Base-by-base conservation (phyloP, 1,140 invertebrate genomes). In the Venustaconcha ellipsiformis region DNA sequence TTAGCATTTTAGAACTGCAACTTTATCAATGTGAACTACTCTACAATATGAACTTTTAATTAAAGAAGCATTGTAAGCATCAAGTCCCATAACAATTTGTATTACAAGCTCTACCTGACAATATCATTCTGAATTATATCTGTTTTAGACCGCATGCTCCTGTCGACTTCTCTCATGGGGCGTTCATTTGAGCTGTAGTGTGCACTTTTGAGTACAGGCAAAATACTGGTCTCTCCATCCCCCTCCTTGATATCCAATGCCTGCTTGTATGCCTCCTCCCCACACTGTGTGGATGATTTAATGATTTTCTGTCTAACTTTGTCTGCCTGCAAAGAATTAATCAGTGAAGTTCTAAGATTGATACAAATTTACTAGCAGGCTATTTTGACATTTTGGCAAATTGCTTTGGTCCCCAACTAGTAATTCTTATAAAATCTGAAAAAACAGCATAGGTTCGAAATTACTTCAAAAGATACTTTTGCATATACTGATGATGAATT, bases 61-160 rank as follows among this genome's bases (percentile, higher is more conserved):
- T 48, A 48, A 56, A 23, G 67, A 30, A 26, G 11, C 59, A 62
- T 70, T 4, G 1, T 37, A 66, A 48, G 26, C 55, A 74, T 15
- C 23, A 55, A 11, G 4, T 66, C 4, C 30, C 59, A 23, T 37
- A 20, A 23, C 30, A 15, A 60, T 14, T 58, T 26, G 5, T 23
- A 23, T 12, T 13, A n/a, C 8, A 74, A 60, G 72, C 72, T 84
- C 84, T 83, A 94, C 93, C 93, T 94, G 80, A 96, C 98, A 62
- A 99, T 98, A 30, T 94, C 92, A 86, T 99, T 98, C 62, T 96
- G 98, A 80, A 94, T 94, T 55, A 92, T 91, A 88, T 97, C 95
- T 12, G 99, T 91, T 2, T 92, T 84, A 18, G 88, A 92, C 90
- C 99, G 99, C 89, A 99, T 98, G 81, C 94, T 93, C 67, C 94